phyloP scores from a whole-genome alignment of 2,113 vertebrate genomes.

The Psammodynastes pulverulentus region DNA sequence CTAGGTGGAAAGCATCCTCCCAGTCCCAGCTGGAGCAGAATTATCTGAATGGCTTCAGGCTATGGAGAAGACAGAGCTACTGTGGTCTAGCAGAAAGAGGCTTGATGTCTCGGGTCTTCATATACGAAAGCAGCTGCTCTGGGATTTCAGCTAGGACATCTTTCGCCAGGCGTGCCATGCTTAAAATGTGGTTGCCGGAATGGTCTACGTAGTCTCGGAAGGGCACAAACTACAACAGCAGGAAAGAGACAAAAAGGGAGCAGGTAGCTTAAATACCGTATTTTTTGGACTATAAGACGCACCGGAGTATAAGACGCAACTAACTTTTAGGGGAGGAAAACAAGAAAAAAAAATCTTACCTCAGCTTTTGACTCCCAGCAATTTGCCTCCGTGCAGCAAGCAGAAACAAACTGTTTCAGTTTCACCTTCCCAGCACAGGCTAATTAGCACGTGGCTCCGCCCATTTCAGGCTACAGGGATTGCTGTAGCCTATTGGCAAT shows the following conservation, averaged over 20 bases:
- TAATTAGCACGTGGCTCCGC: too few relatives aligned
- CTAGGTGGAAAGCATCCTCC: neutral
- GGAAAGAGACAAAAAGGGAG: constrained; percentile 1
- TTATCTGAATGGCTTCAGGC: constrained; percentile 27
- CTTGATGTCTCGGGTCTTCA: constrained; percentile 88
- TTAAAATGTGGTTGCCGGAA: constrained; percentile 92
- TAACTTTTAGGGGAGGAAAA: too few relatives aligned
- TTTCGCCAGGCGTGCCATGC: constrained; percentile 95
- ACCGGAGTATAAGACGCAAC: too few relatives aligned
- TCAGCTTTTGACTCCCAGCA: too few relatives aligned
- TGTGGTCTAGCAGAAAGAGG: constrained; percentile 71
- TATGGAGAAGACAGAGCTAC: constrained; percentile 39
- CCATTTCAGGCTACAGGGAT: too few relatives aligned
- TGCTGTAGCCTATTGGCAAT: too few relatives aligned
- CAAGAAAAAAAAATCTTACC: too few relatives aligned
- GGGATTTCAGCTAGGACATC: constrained; percentile 95
- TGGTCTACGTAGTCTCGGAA: constrained; percentile 96
- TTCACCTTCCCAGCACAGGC: too few relatives aligned
- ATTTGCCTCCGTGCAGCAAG: too few relatives aligned
- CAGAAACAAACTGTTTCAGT: too few relatives aligned
- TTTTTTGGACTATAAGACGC: too few relatives aligned
- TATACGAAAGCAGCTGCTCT: constrained; percentile 93
- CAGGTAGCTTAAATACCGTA: too few relatives aligned
- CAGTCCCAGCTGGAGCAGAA: constrained; percentile 16
- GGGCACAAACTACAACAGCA: constrained; percentile 83